These are phyloP conservation scores for Arvicanthis niloticus DNA, from an alignment of 2,113 vertebrate genomes.

Conservation along the genomic window DNA sequence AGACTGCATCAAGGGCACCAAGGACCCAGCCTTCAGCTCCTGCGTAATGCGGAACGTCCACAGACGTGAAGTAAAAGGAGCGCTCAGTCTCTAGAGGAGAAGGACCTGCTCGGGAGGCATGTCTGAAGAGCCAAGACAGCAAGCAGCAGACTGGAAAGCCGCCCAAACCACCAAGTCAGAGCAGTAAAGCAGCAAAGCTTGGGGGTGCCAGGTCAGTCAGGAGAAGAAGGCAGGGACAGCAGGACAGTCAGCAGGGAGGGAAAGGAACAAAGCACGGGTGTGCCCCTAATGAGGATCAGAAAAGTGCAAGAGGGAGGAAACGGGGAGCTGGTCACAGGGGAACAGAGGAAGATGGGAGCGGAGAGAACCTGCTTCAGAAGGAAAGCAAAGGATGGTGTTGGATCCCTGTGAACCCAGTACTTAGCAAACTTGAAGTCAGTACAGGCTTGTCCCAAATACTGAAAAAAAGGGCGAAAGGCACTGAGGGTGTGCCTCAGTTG, in stretches of 20 bases:
- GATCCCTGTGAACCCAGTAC: background rate
- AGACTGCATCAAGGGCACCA: background rate
- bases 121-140: background rate
- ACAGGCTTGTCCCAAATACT: background rate
- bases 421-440: background rate
- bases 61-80: background rate
- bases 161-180: background rate
- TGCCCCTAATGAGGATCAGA: background rate
- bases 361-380: background rate
- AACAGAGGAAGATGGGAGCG: background rate
- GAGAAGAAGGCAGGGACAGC: background rate
- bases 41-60: background rate
- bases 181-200: background rate
- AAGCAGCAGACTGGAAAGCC: background rate
- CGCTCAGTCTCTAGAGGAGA: background rate
- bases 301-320: background rate
- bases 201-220: too few species aligned
- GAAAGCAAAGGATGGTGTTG: background rate
- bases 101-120: background rate
- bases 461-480: background rate
- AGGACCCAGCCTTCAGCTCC: background rate
- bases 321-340: background rate
- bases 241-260: background rate
- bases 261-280: too few species aligned
- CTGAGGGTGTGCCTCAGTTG: background rate